Percentiles rank a stretch among this genome's conserved stretches.
Evolutionary conservation across 2,113 vertebrate genomes (phyloP).

Genomic region (Lethenteron camtschaticum): DNA sequence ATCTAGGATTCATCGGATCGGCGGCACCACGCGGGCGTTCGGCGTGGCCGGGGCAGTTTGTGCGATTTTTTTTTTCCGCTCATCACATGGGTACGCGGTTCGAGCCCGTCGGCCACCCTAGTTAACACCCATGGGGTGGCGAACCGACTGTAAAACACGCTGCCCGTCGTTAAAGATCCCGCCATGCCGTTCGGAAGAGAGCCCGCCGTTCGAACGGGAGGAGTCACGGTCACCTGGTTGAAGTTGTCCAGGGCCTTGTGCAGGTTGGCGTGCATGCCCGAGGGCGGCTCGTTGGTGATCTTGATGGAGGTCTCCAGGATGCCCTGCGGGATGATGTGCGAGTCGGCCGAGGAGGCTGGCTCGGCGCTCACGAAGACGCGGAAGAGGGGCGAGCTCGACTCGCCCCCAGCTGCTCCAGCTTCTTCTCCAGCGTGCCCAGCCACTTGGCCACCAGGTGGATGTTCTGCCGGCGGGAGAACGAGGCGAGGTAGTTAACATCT

Average conservation of each 20-base stretch:
- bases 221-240: constrained; percentile 38
- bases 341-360: constrained; percentile 35
- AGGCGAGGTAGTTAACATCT: too few species aligned
- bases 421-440: constrained; percentile 59
- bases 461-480: constrained; percentile 28
- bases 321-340: constrained; percentile 69
- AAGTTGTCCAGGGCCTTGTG: constrained; percentile 90
- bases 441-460: constrained; percentile 79
- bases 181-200: too few species aligned
- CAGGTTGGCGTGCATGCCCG: constrained; percentile 65
- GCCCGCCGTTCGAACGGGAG: too few species aligned
- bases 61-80: too few species aligned
- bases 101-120: too few species aligned
- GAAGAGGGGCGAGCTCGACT: constrained; percentile 40
- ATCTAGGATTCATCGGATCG: too few species aligned
- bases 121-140: too few species aligned
- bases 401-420: constrained; percentile 38
- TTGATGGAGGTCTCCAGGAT: constrained; percentile 82
- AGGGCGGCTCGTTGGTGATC: constrained; percentile 65
- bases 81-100: too few species aligned
- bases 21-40: too few species aligned
- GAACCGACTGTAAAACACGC: too few species aligned
- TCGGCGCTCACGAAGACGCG: constrained; percentile 70
- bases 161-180: too few species aligned
- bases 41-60: too few species aligned